phyloP scores from a whole-genome alignment of 1,140 invertebrate species.

The Drosophila lini region DNA sequence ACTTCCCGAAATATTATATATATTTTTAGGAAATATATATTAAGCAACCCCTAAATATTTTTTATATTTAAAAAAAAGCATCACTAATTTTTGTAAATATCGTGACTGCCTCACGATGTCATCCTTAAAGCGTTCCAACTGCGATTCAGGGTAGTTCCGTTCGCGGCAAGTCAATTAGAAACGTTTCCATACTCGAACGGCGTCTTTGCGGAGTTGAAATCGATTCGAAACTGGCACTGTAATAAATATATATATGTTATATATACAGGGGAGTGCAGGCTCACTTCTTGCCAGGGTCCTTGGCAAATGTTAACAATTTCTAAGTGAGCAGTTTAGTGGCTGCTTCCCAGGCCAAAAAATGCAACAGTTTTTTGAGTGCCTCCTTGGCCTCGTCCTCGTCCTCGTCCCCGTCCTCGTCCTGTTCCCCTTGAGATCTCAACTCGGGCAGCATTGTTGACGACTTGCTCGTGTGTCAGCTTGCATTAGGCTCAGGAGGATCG shows the following conservation, averaged over 20 bases:
- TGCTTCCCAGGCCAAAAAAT: conserved; percentile 72
- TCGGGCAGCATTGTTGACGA: conserved; percentile 10
- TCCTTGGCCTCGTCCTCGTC: conserved; percentile 25
- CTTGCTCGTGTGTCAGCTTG: conserved; percentile 73
- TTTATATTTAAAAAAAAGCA: not conserved
- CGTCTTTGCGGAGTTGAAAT: conserved; percentile 28
- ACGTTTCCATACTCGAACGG: conserved; percentile 49
- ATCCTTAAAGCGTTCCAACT: conserved; percentile 7
- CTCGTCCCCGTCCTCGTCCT: conserved; percentile 9
- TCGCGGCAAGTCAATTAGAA: conserved; percentile 59
- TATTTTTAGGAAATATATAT: no score
- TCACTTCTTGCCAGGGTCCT: conserved; percentile 26
- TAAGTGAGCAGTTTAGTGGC: conserved; percentile 76
- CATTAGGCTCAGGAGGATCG: conserved; percentile 66
- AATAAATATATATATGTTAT: not conserved
- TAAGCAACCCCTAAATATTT: not conserved
- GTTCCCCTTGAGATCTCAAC: conserved; percentile 29
- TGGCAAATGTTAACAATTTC: conserved; percentile 77
- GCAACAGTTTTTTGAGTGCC: conserved; percentile 70
- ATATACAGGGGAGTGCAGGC: conserved; percentile 1
- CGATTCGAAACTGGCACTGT: conserved; percentile 20
- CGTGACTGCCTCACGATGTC: conserved; percentile 11
- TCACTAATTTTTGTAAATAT: not conserved
- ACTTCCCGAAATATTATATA: no score
- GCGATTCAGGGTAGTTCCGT: conserved; percentile 28